Evolutionary conservation across 2,113 vertebrate genomes (phyloP).

Genomic region (Salminus brasiliensis): DNA sequence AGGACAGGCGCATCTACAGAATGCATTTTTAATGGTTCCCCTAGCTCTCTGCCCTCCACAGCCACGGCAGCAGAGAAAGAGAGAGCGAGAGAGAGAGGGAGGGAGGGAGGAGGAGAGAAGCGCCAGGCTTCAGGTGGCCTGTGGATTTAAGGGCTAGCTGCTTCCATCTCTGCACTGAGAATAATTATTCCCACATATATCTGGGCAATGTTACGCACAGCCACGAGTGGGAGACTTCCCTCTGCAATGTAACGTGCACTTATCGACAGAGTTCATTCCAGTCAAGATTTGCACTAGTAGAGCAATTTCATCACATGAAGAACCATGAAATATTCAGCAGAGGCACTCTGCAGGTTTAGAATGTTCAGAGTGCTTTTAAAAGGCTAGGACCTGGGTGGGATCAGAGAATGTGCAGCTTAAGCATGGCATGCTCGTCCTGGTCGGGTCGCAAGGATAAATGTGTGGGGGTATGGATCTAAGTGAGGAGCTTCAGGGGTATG

Average conservation of each 20-base stretch:
- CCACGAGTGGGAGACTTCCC: background rate
- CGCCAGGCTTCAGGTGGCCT: slow-evolving; percentile 17
- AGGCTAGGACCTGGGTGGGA: background rate
- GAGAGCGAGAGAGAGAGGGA: too few relatives aligned
- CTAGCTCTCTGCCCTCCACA: slow-evolving; percentile 29
- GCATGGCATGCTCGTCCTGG: background rate
- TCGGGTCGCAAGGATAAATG: background rate
- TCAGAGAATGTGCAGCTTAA: background rate
- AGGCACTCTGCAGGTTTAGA: background rate
- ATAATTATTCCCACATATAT: slow-evolving; percentile 27
- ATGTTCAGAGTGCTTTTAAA: background rate
- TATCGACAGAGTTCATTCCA: background rate
- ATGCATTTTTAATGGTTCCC: slow-evolving; percentile 51
- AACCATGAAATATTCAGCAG: background rate
- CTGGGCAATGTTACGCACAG: slow-evolving; percentile 23
- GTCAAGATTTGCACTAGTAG: background rate
- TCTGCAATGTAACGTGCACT: background rate
- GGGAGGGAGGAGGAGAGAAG: too few relatives aligned
- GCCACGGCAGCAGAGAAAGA: slow-evolving; percentile 10
- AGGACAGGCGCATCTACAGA: slow-evolving; percentile 39
- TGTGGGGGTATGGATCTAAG: background rate
- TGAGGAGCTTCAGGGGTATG: slow-evolving; percentile 2
- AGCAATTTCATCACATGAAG: background rate
- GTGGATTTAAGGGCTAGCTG: slow-evolving; percentile 17
- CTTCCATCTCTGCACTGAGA: slow-evolving; percentile 5